These are phyloP conservation scores for Tetranychus urticae DNA, from an alignment of 1,140 invertebrate genomes.

Conservation along the genomic window DNA sequence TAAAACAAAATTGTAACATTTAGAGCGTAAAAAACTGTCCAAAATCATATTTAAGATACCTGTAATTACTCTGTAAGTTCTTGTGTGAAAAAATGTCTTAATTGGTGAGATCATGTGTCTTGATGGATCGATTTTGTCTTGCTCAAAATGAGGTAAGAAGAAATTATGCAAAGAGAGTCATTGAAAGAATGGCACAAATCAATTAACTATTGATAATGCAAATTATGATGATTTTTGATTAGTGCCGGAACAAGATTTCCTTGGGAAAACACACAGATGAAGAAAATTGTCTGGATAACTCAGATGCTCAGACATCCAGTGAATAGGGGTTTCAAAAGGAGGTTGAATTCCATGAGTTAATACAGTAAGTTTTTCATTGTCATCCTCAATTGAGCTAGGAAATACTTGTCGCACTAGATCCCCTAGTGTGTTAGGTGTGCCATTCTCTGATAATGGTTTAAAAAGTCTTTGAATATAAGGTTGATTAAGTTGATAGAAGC, in stretches of 20 bases:
- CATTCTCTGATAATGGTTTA: slow-evolving; percentile 24
- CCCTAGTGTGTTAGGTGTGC: slow-evolving; percentile 15
- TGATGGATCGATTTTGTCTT: too few species aligned
- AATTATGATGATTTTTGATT: too few species aligned
- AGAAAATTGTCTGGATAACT: slow-evolving; percentile 98
- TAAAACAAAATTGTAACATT: too few species aligned
- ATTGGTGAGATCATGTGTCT: too few species aligned
- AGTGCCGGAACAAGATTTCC: neutral
- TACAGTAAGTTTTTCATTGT: slow-evolving; percentile 23
- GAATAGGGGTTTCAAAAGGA: slow-evolving; percentile 65
- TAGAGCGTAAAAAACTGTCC: too few species aligned
- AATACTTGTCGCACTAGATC: slow-evolving; percentile 18
- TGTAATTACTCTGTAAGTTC: too few species aligned
- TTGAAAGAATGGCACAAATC: too few species aligned
- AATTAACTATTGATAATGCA: too few species aligned
- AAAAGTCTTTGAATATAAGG: slow-evolving; percentile 40
- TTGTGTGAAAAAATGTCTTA: too few species aligned
- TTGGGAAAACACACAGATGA: slow-evolving; percentile 25
- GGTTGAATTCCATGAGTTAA: slow-evolving; percentile 71
- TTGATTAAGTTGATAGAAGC: slow-evolving; percentile 37
- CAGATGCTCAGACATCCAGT: slow-evolving; percentile 91
- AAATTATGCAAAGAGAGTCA: too few species aligned
- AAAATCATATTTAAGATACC: too few species aligned
- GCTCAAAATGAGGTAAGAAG: too few species aligned
- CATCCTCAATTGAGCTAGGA: slow-evolving; percentile 11